These are phyloP conservation scores for Lepeophtheirus nordmannii DNA, from an alignment of 2,888 invertebrate species.

Conservation along the genomic window DNA sequence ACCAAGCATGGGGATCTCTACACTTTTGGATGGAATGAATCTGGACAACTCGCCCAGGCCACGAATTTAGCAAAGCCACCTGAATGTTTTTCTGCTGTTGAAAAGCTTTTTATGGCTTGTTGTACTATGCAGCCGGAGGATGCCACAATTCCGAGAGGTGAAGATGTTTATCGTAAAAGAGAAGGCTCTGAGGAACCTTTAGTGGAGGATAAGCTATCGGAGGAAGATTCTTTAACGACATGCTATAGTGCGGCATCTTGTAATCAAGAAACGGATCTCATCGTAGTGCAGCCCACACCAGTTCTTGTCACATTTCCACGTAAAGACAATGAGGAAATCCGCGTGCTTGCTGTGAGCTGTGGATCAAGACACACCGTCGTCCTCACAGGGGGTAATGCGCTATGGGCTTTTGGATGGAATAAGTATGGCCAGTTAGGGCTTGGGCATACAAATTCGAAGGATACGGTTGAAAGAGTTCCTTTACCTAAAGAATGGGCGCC, in stretches of 20 bases:
- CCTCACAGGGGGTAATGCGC: constrained; percentile 12
- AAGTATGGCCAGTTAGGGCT: constrained; percentile 24
- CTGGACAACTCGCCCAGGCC: constrained; percentile 20
- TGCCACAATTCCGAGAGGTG: constrained; percentile 20
- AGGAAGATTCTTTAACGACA: constrained; percentile 4
- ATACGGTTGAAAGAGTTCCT: constrained; percentile 13
- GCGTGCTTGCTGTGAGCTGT: constrained; percentile 21
- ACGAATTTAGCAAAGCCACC: constrained; percentile 21
- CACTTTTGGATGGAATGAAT: constrained; percentile 24
- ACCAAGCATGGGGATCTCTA: constrained; percentile 22
- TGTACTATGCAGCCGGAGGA: constrained; percentile 25
- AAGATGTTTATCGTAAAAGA: constrained; percentile 19
- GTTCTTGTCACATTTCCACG: constrained; percentile 16
- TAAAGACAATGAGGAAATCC: background rate
- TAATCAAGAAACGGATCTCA: constrained; percentile 7
- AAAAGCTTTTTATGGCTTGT: constrained; percentile 24
- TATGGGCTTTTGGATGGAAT: constrained; percentile 25
- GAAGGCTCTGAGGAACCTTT: constrained; percentile 5
- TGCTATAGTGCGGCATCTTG: constrained; percentile 17
- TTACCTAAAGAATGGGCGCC: constrained; percentile 13
- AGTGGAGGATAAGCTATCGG: background rate
- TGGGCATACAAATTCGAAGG: constrained; percentile 16
- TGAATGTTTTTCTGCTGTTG: constrained; percentile 24
- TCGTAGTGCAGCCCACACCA: constrained; percentile 21
- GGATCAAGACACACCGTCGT: constrained; percentile 24